Evolutionary conservation across 2,888 invertebrate species (phyloP), one percentile per base, ranked within the genome.

Genomic region (Apamea monoglypha): DNA sequence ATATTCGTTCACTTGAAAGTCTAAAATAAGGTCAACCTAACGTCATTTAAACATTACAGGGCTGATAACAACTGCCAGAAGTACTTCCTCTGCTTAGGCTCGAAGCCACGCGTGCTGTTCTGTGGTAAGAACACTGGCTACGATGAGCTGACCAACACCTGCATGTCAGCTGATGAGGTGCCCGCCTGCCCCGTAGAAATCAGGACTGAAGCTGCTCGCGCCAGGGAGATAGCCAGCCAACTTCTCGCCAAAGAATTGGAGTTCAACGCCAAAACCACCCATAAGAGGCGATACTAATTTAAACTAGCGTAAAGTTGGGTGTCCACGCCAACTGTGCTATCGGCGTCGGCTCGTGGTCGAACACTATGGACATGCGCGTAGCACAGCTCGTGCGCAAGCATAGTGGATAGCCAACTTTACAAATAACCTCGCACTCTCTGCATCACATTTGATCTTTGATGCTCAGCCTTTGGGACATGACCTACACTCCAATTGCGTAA

Each of bases 111-210:
- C 40, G 97, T 98, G 53, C 97, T 98, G 84, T 97, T 97, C 82
- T 99, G 99, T 91, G 98, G 98, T 1, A 98, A 98, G 80, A 98
- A 98, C 85, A 97, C 97, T 40, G 99, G 98, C 5, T 99, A 98
- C 94, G 98, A 98, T 92, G 98, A 98, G 25, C 95, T 98, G 67
- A 97, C 97, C 1, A 97, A 97, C 73, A 95, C 97, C 53, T 99
- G 99, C 91, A 98, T 98, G 74, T 98, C 98, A 7, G 97, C 98
- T 73, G 98, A 98, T 88, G 98, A 98, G 93, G 98, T 99, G 21
- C 97, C 98, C 6, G 97, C 97, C 84, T 99, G 99, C 94, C 97
- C 97, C 74, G 84, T 87, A 64, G 95, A 96, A 67, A 92, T 97
- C 2, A 93, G 93, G 53, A 86, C 88, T 0, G 86, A 90, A 0